Conservation (phyloP, 1,140 invertebrate genomes). For the Kradibia gibbosae region DNA sequence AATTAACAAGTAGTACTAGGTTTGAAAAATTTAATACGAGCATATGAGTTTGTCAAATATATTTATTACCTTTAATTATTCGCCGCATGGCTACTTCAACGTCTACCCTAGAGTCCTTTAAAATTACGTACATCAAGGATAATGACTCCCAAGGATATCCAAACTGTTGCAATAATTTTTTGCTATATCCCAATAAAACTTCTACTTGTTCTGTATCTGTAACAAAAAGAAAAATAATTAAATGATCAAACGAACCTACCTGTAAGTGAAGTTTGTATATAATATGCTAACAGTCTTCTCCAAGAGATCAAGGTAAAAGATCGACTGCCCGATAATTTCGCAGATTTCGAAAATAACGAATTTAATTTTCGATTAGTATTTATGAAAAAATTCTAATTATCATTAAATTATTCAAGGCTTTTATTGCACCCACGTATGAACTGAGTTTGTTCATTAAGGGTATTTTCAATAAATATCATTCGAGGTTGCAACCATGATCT, state of each 20-base stretch:
- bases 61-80: slow-evolving; percentile 79
- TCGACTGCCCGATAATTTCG: background rate
- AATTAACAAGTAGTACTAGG: background rate
- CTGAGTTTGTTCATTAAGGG: slow-evolving; percentile 6
- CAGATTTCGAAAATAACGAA: background rate
- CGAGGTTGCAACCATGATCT: slow-evolving; percentile 13
- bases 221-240: slow-evolving; percentile 59
- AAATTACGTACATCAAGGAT: slow-evolving; percentile 80
- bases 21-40: slow-evolving; percentile 8
- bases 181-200: slow-evolving; percentile 78
- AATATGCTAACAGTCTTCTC: slow-evolving; percentile 9
- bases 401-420: background rate
- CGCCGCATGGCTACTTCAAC: slow-evolving; percentile 79
- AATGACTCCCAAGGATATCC: slow-evolving; percentile 82
- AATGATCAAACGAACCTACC: slow-evolving; percentile 24
- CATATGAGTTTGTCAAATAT: slow-evolving; percentile 21
- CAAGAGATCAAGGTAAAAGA: slow-evolving; percentile 1
- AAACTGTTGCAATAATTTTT: slow-evolving; percentile 80
- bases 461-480: background rate
- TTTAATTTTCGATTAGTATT: background rate
- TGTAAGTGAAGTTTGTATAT: slow-evolving; percentile 17
- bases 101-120: slow-evolving; percentile 80
- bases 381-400: background rate
- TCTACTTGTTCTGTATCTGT: slow-evolving; percentile 74
- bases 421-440: slow-evolving; percentile 15